Percentiles rank a stretch among this genome's conserved stretches.
Evolutionary conservation across 92 coral and sea anemone species (phyloP).

Genomic region (Meandrina meandrites): DNA sequence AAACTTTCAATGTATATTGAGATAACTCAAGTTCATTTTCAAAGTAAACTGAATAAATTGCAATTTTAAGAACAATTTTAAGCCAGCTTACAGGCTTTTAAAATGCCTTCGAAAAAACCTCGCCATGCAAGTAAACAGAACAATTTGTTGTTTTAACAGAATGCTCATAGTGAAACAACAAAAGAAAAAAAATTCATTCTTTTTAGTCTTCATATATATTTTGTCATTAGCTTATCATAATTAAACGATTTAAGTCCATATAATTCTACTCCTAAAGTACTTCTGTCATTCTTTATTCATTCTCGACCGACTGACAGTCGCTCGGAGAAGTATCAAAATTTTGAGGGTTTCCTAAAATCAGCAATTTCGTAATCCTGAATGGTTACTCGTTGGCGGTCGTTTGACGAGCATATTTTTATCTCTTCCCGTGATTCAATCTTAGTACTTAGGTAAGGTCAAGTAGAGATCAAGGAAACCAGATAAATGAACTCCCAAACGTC

Average conservation of each 20-base stretch:
- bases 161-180: too few relatives aligned
- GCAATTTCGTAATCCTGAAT: background rate
- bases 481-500: background rate
- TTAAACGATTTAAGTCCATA: too few relatives aligned
- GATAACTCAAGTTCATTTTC: background rate
- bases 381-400: background rate
- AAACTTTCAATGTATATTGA: background rate
- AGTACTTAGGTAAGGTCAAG: background rate
- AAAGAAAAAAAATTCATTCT: too few relatives aligned
- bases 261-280: too few relatives aligned
- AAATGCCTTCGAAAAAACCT: background rate
- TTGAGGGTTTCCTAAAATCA: background rate
- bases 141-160: too few relatives aligned
- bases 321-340: too few relatives aligned
- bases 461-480: background rate
- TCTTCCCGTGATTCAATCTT: background rate
- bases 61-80: background rate
- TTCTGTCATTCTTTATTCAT: too few relatives aligned
- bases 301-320: too few relatives aligned
- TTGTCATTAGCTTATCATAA: too few relatives aligned
- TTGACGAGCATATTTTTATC: background rate
- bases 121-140: too few relatives aligned
- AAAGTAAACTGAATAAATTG: background rate
- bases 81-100: background rate
- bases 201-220: too few relatives aligned